Evolutionary conservation across 2,113 vertebrate genomes (phyloP).

Genomic region (Scophthalmus maximus): DNA sequence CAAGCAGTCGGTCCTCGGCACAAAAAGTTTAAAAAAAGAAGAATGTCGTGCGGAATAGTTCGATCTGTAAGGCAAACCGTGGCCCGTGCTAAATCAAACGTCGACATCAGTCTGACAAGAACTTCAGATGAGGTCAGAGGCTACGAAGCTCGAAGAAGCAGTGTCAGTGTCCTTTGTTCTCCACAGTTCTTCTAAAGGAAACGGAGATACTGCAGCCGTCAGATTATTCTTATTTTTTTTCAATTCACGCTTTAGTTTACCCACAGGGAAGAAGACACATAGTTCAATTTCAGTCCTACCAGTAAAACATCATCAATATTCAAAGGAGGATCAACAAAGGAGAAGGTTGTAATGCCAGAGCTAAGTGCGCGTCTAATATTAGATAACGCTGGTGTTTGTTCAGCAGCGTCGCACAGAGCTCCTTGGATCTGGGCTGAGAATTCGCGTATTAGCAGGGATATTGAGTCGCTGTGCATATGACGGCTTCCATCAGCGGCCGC

Average conservation of each 20-base stretch:
- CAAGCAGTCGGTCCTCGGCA: too few relatives aligned
- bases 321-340: slow-evolving; percentile 6
- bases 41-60: slow-evolving; percentile 20
- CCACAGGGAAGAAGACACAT: background rate
- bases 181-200: background rate
- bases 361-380: slow-evolving; percentile 11
- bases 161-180: background rate
- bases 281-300: slow-evolving; percentile 3
- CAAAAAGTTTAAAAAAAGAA: slow-evolving; percentile 26
- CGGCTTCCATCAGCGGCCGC: slow-evolving; percentile 23
- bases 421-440: slow-evolving; percentile 1
- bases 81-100: slow-evolving; percentile 30
- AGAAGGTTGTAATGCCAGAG: background rate
- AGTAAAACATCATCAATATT: background rate
- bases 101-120: slow-evolving; percentile 6
- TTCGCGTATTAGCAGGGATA: slow-evolving; percentile 28
- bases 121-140: background rate
- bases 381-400: slow-evolving; percentile 34
- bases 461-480: background rate
- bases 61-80: slow-evolving; percentile 40
- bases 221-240: too few relatives aligned
- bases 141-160: background rate
- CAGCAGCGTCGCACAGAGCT: slow-evolving; percentile 19
- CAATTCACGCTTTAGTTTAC: background rate
- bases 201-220: too few relatives aligned